Evolutionary conservation across 2,113 vertebrate species (phyloP), one percentile per base, ranked within the genome.

Genomic region (Nycticryphes semicollaris): DNA sequence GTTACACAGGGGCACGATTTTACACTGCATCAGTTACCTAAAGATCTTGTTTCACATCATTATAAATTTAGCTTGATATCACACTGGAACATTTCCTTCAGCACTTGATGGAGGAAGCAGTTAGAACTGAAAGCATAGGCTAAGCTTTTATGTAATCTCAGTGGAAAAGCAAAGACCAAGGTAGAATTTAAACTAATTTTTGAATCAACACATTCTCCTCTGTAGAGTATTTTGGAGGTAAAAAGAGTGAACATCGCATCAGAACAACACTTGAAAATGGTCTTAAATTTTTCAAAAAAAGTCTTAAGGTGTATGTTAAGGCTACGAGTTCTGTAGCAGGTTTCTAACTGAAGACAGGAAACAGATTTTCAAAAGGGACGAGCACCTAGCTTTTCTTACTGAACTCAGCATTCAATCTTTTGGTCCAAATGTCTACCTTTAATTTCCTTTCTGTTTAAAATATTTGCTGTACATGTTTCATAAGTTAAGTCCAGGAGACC

Each of bases 241-340:
- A 63, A 43, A 21, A 47, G 9, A 45, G 31, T 0, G 5, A 66
- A 23, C 23, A 37, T 11, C 23, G 23, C 57, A 28, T 20, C 23
- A 39, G n/a, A 81, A 60, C 33, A 77, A 54, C 56, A 60, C 51
- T 11, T 62, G 28, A 67, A 54, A 45, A 47, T 2, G 20, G 21
- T 12, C 16, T 56, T 41, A 64, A 1, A 2, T 48, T 41, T 28
- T 51, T 28, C 23, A 47, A 18, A 47, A 47, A 17, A 25, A 59
- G 48, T 6, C 21, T 1, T 2, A 39, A 37, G n/a, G 27, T 0
- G 0, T 7, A 20, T 0, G 0, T 47, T 30, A 63, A 35, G 33
- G 25, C 35, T 39, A n/a, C 28, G 18, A 16, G 35, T 85, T 54
- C 57, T 28, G 39, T 6, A 62, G 17, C 15, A 41, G 22, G 18